phyloP scores from a whole-genome alignment of 2,113 vertebrate genomes.

The Cairina moschata region DNA sequence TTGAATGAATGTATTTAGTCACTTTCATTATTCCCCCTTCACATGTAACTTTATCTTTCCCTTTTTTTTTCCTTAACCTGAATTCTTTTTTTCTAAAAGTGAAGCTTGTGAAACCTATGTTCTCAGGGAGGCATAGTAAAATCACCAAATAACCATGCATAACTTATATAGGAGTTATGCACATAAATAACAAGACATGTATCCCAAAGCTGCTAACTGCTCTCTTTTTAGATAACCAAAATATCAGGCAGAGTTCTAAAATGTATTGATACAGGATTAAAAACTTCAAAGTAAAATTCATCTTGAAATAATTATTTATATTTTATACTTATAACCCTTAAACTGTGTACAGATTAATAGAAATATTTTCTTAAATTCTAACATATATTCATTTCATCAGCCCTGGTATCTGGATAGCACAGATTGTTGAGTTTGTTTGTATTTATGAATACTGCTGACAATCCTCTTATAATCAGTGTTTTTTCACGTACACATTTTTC shows the following conservation, averaged over 20 bases:
- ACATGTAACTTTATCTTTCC: background rate
- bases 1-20: background rate
- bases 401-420: background rate
- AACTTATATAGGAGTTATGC: background rate
- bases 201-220: constrained; percentile 7
- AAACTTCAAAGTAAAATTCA: background rate
- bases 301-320: background rate
- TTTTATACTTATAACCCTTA: background rate
- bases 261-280: background rate
- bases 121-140: constrained; percentile 1
- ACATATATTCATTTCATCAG: background rate
- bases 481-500: background rate
- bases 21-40: background rate
- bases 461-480: background rate
- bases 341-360: background rate
- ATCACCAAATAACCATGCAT: background rate
- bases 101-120: background rate
- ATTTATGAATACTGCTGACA: background rate
- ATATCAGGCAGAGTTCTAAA: constrained; percentile 1
- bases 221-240: background rate
- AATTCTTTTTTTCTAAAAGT: background rate
- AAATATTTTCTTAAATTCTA: background rate
- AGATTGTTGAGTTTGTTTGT: constrained; percentile 18
- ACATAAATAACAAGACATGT: background rate
- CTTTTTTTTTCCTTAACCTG: background rate